Evolutionary conservation across 1,140 invertebrate genomes (phyloP), one percentile per base, ranked within the genome.

Genomic region (Eriocheir sinensis): DNA sequence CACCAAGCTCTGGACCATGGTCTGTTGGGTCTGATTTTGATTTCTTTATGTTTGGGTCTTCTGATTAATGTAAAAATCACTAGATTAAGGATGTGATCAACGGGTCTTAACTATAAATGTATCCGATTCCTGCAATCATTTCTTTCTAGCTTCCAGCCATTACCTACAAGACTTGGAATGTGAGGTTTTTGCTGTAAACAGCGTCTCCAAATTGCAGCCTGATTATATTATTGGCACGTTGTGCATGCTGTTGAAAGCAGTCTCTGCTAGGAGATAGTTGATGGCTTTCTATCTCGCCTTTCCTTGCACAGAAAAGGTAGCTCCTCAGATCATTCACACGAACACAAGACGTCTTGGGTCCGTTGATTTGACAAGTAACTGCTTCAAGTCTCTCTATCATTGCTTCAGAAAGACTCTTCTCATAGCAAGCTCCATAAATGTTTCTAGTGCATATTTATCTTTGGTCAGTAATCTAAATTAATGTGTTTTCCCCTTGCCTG

Each of bases 311-410:
- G 9, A 85, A 85, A 34, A 85, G 30, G 27, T 3, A 30, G 38
- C 32, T 30, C 30, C 38, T 6, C 9, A 85, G 34, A 34, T 85
- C 83, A 32, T 85, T 85, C 30, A 85, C 30, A 32, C 32, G 83
- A 85, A 32, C 30, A 32, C 83, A 85, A 85, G 30, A 85, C 3
- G 83, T 85, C 38, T 41, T 85, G 83, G 83, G 53, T 41, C 36
- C 41, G n/a, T 89, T 15, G 88, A 89, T 89, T 8, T 15, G 88
- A 89, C 88, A 89, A 44, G 88, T 89, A 48, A 89, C 88, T 89
- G 41, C 88, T 89, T 48, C 41, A 89, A 89, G 38, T n/a, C 38
- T 41, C 30, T 89, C 88, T 38, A 89, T 89, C 88, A 32, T 3
- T 89, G 3, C 36, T 89, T 89, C 4, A 41, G 88, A 89, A 44